A percentile compares a stretch with the other conserved stretches of the same genome.
Evolutionary conservation across 2,797 vertebrate genomes (phyloP).

Genomic region (Onychomys arenicola): DNA sequence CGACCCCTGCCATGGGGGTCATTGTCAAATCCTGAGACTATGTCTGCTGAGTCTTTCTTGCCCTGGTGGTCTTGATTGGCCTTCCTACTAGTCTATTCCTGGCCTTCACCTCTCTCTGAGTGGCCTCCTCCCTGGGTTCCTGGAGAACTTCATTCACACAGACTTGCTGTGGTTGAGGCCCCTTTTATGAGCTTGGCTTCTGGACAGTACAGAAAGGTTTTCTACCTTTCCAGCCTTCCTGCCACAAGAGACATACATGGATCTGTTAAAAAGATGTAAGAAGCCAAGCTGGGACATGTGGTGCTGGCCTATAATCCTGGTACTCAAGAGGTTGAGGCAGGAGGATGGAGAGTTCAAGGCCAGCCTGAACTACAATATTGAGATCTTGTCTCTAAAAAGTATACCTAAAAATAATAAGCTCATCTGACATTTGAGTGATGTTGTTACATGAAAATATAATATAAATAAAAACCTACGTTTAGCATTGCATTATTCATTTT

Average conservation of each 20-base stretch:
- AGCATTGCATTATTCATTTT: conserved; percentile 66
- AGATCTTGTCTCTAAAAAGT: not conserved
- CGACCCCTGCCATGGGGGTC: fast-evolving
- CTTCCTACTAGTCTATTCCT: not conserved
- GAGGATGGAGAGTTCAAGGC: not conserved
- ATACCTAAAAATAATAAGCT: not conserved
- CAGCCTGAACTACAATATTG: not conserved
- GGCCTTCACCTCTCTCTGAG: not conserved
- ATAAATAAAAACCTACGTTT: conserved; percentile 63
- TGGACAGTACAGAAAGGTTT: not conserved
- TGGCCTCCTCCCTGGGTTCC: not conserved
- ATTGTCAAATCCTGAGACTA: not conserved
- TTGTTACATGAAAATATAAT: conserved; percentile 64
- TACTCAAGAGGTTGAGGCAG: not conserved
- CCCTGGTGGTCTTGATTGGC: not conserved
- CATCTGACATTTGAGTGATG: conserved; percentile 52
- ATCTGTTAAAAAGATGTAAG: not conserved
- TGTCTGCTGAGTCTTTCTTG: not conserved
- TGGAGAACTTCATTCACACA: not conserved
- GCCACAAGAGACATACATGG: fast-evolving
- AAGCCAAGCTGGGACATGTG: not conserved
- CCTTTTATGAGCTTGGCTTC: not conserved
- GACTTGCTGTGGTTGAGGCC: not conserved
- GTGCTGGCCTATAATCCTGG: not conserved
- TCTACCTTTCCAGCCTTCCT: not conserved